Evolutionary conservation across 1,140 invertebrate species (phyloP), one percentile per base, ranked within the genome.

Genomic region (Formica selysi): DNA sequence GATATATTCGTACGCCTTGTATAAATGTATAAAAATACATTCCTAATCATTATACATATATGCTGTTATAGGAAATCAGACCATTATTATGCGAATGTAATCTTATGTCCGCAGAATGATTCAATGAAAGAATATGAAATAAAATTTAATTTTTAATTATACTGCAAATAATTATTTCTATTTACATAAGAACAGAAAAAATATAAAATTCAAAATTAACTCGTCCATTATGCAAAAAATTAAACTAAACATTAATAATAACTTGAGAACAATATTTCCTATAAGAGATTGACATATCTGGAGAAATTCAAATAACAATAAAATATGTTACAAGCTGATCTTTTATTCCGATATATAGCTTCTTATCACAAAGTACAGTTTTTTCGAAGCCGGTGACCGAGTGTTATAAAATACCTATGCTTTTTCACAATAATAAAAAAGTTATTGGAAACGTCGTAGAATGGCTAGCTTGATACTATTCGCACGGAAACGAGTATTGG

Each of bases 391-490:
- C 13, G 36, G 48, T 32, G 26, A 48, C 0, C 19, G 61, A 3
- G 3, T 13, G n/a, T 51, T 54, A 19, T 38, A n/a, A 38, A 67
- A 79, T 44, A 44, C 2, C 44, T 13, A 36, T 32, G 3, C 29
- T 36, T 51, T 51, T 19, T 36, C n/a, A 3, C n/a, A 44, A 68
- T 41, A 68, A 80, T 68, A 68, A 80, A 70, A 70, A n/a, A 19
- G 62, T 13, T 38, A 19, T 44, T 51, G 29, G 6, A 78, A 51
- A 36, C 4, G 38, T 6, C 6, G 22, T 19, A 16, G 7, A 10
- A 1, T 7, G 41, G 38, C 41, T n/a, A 57, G 32, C 44, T 80
- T 51, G 67, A 59, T 71, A 57, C 65, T 67, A 44, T 78, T 65
- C 41, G 26, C 38, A 59, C 38, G 22, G 2, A 13, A 38, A 13